phyloP scores from a whole-genome alignment of 2,888 invertebrate genomes.

The Mythimna lalbum region DNA sequence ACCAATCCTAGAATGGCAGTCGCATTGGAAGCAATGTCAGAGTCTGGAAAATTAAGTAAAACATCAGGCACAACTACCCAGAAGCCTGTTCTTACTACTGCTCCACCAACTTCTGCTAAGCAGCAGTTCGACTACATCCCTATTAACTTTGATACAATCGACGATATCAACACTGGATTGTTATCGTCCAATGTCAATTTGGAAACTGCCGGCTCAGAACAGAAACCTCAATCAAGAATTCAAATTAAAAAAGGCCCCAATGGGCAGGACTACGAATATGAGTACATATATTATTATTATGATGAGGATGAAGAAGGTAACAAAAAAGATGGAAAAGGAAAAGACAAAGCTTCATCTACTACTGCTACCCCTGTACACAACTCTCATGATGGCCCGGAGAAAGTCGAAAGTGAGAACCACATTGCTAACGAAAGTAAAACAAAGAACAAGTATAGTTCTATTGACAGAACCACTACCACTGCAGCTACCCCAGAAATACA shows the following conservation, averaged over 20 bases:
- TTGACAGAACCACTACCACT: conserved; percentile 85
- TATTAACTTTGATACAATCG: conserved; percentile 88
- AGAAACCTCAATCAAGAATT: conserved; percentile 93
- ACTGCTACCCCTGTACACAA: conserved; percentile 83
- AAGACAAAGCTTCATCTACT: conserved; percentile 72
- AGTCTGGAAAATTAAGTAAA: conserved; percentile 85
- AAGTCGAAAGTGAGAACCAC: conserved; percentile 85
- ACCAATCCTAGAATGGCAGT: conserved; percentile 86
- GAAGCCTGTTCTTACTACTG: conserved; percentile 90
- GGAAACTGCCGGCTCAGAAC: conserved; percentile 92
- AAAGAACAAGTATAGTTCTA: conserved; percentile 90
- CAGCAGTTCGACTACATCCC: conserved; percentile 86
- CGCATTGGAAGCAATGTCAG: conserved; percentile 86
- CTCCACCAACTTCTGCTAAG: conserved; percentile 75
- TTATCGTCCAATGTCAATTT: conserved; percentile 89
- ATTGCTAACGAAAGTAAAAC: conserved; percentile 84
- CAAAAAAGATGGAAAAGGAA: conserved; percentile 78
- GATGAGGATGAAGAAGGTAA: conserved; percentile 94
- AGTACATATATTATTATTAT: conserved; percentile 97
- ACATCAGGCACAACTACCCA: conserved; percentile 88
- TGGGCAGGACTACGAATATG: conserved; percentile 97
- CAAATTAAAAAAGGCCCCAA: conserved; percentile 97
- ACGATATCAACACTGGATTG: conserved; percentile 86
- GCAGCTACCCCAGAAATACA: conserved; percentile 91
- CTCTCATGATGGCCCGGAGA: conserved; percentile 91